A percentile compares a stretch with the other conserved stretches of the same genome.
Evolutionary conservation across 2,113 vertebrate species (phyloP).

Genomic region (Tympanuchus pallidicinctus): DNA sequence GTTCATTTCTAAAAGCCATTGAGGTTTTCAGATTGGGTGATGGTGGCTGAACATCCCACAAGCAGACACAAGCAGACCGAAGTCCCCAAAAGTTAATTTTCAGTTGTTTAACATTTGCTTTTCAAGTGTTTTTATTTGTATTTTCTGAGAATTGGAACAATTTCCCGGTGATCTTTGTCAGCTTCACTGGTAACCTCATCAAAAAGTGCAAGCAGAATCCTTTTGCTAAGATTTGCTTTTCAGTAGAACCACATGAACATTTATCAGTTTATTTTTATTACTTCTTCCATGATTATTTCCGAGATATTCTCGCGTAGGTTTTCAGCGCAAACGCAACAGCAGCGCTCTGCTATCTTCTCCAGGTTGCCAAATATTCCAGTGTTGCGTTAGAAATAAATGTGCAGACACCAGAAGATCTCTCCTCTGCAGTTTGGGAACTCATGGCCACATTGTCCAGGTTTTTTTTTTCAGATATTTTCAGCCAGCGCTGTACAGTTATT

Average conservation of each 20-base stretch:
- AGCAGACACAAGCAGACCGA: neutral
- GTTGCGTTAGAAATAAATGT: neutral
- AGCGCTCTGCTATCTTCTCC: neutral
- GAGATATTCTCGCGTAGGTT: neutral
- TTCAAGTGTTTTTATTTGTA: neutral
- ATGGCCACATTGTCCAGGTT: neutral
- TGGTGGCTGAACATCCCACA: neutral
- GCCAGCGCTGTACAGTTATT: neutral
- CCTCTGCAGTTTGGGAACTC: neutral
- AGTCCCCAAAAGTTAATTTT: neutral
- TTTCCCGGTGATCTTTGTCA: conserved; percentile 11
- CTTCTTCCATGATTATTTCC: neutral
- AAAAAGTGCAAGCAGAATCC: neutral
- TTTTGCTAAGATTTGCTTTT: neutral
- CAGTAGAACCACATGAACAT: neutral
- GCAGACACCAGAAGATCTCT: neutral
- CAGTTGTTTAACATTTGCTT: neutral
- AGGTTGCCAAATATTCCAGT: neutral
- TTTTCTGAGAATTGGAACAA: neutral
- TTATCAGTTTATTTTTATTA: neutral
- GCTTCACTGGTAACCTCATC: conserved; percentile 1
- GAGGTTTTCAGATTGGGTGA: neutral
- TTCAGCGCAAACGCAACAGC: neutral
- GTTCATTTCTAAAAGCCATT: neutral
- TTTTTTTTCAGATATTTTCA: neutral